Evolutionary conservation across 2,797 vertebrate species (phyloP).

Genomic region (Remorina albescens): DNA sequence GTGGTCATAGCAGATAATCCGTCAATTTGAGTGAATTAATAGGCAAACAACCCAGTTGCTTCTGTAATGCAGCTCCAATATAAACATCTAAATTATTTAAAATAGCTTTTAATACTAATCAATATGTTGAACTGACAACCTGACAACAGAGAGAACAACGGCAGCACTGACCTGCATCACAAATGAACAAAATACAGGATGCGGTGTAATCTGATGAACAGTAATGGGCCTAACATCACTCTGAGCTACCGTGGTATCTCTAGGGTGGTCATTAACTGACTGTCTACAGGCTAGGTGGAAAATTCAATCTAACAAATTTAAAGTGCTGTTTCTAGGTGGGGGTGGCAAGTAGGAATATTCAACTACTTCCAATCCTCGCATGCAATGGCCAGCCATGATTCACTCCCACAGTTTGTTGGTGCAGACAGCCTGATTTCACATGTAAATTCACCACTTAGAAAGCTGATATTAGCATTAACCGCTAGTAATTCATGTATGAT

Average conservation of each 20-base stretch:
- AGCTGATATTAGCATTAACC: conserved; percentile 24
- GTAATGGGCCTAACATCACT: conserved; percentile 50
- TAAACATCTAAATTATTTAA: conserved; percentile 25
- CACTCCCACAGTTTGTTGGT: conserved; percentile 9
- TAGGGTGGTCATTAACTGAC: conserved; percentile 67
- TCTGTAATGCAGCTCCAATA: not conserved
- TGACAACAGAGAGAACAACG: conserved; percentile 15
- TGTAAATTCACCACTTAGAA: conserved; percentile 9
- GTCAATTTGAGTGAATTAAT: conserved; percentile 41
- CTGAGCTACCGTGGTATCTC: conserved; percentile 48
- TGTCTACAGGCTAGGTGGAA: conserved; percentile 52
- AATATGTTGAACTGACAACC: conserved; percentile 1
- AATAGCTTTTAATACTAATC: conserved; percentile 3
- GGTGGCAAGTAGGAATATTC: conserved; percentile 23
- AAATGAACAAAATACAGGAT: conserved; percentile 38
- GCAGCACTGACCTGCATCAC: conserved; percentile 22
- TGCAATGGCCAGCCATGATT: conserved; percentile 28
- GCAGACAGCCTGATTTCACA: conserved; percentile 12
- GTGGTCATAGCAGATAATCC: conserved; percentile 25
- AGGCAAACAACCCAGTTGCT: conserved; percentile 18
- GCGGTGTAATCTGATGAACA: conserved; percentile 55
- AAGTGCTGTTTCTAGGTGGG: conserved; percentile 38
- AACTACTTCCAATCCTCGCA: conserved; percentile 18
- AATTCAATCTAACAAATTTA: conserved; percentile 54
- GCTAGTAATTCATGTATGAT: conserved; percentile 33